A percentile compares a stretch with the other conserved stretches of the same genome.
Conservation (phyloP, 2,113 vertebrate species). For the Chloebia gouldiae region DNA sequence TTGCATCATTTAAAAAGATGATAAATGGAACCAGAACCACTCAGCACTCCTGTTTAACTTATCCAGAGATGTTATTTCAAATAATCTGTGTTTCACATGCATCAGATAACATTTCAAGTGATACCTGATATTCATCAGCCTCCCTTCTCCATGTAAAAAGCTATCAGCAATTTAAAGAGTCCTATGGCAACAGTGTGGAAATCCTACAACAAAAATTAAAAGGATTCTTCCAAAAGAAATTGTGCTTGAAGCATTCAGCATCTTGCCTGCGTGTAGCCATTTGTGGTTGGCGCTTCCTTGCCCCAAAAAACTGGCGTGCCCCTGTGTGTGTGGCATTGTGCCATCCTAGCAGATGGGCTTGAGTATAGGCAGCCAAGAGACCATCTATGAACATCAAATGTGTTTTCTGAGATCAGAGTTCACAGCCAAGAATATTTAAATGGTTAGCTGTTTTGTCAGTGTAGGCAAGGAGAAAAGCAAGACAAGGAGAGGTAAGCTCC, state of each 20-base stretch:
- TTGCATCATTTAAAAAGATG: not conserved
- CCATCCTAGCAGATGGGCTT: conserved; percentile 54
- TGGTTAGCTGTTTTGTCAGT: conserved; percentile 5
- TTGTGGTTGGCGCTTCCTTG: not conserved
- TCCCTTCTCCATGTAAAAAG: not conserved
- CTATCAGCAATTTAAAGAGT: not conserved
- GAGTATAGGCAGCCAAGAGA: conserved; percentile 24
- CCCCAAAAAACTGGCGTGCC: not conserved
- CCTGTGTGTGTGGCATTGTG: not conserved
- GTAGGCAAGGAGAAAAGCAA: conserved; percentile 5
- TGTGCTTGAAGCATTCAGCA: not conserved
- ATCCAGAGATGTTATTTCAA: not conserved
- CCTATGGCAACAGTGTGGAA: not conserved
- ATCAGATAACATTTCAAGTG: not conserved
- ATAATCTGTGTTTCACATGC: not conserved
- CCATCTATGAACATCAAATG: conserved; percentile 51
- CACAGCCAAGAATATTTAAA: conserved; percentile 50
- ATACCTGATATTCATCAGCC: not conserved
- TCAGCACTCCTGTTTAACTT: not conserved
- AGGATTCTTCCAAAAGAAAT: not conserved
- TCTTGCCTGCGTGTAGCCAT: not conserved
- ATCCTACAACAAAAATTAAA: conserved; percentile 5
- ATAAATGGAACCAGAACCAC: not conserved
- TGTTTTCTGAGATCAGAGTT: conserved; percentile 39
- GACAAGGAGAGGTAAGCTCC: not conserved